phyloP scores from a whole-genome alignment of 2,797 vertebrate species.

The Pseudochromis fuscus region DNA sequence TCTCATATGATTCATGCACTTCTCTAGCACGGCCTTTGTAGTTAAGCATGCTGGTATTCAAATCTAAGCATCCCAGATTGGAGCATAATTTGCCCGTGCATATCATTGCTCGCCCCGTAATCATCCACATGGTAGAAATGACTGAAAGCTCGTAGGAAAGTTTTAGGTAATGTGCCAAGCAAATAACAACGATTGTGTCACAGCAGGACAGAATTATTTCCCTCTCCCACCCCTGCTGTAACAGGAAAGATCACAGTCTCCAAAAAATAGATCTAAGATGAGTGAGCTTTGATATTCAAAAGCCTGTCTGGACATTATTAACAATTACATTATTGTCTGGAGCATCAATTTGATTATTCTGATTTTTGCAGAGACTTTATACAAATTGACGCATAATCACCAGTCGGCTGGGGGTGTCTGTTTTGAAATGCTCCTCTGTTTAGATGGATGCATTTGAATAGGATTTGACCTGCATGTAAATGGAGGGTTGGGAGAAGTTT shows the following conservation, averaged over 20 bases:
- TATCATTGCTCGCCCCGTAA: conserved; percentile 72
- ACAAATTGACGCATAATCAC: conserved; percentile 74
- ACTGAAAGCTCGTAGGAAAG: conserved; percentile 75
- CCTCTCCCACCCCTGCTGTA: conserved; percentile 48
- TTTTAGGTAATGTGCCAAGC: conserved; percentile 57
- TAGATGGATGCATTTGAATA: conserved; percentile 84
- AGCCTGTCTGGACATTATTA: conserved; percentile 27
- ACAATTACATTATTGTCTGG: conserved; percentile 39
- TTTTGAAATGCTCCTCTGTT: conserved; percentile 78
- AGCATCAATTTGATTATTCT: conserved; percentile 65
- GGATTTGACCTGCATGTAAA: conserved; percentile 86
- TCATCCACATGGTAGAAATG: conserved; percentile 72
- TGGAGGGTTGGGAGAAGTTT: conserved; percentile 71
- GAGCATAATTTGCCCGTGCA: conserved; percentile 71
- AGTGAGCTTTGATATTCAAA: conserved; percentile 21
- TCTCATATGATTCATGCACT: conserved; percentile 57
- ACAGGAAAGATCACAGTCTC: conserved; percentile 55
- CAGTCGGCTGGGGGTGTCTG: conserved; percentile 67
- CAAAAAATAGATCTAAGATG: conserved; percentile 55
- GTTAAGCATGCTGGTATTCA: conserved; percentile 75
- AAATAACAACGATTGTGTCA: conserved; percentile 73
- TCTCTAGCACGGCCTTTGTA: conserved; percentile 61
- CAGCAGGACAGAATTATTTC: conserved; percentile 51
- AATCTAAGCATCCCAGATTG: conserved; percentile 76
- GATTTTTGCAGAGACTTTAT: conserved; percentile 70